Evolutionary conservation across 2,113 vertebrate genomes (phyloP).

Genomic region (Pungitius pungitius): DNA sequence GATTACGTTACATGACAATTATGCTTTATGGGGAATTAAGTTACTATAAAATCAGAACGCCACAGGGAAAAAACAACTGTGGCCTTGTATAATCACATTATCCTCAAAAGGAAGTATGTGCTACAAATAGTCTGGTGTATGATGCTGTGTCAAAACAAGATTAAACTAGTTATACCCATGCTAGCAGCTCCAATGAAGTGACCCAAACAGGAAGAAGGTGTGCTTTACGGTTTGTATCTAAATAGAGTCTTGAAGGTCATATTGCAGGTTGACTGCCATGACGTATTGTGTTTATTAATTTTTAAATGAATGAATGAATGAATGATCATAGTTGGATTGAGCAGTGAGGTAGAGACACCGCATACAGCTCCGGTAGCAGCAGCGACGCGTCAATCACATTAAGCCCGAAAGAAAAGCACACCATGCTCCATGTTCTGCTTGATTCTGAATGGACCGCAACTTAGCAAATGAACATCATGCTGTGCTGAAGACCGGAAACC

Average conservation of each 20-base stretch:
- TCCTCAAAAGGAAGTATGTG: neutral
- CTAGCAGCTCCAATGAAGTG: neutral
- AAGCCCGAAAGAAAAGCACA: neutral
- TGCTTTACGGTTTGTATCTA: neutral
- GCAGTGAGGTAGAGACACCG: neutral
- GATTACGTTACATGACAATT: conserved; percentile 8
- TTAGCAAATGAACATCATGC: neutral
- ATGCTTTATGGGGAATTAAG: neutral
- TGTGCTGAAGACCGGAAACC: neutral
- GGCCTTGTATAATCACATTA: neutral
- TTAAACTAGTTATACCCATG: neutral
- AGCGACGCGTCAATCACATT: neutral
- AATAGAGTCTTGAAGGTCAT: neutral
- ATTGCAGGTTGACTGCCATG: neutral
- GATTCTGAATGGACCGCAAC: neutral
- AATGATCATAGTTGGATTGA: neutral
- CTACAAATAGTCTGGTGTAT: neutral
- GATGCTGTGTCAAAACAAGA: neutral
- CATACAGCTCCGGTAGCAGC: neutral
- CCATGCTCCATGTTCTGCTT: neutral
- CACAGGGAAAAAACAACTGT: neutral
- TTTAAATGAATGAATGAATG: neutral
- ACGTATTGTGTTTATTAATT: neutral
- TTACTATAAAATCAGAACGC: neutral
- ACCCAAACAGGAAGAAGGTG: neutral